phyloP scores from a whole-genome alignment of 2,113 vertebrate genomes.

The Xenopus borealis region DNA sequence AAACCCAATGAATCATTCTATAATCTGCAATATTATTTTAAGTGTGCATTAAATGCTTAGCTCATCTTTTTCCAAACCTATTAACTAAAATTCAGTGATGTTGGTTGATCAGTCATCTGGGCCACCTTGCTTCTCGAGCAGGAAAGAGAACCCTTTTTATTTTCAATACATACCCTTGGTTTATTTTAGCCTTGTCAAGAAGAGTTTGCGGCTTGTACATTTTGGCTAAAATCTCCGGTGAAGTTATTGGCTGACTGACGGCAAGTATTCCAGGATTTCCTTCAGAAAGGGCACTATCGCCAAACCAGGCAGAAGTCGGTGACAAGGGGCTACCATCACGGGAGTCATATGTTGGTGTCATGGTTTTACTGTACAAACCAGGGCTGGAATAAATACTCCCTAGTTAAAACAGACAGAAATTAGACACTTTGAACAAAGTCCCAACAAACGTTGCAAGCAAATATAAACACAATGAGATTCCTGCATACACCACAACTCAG shows the following conservation, averaged over 20 bases:
- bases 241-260: conserved; percentile 91
- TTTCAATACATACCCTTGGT: conserved; percentile 84
- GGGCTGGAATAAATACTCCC: conserved; percentile 98
- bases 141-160: too few relatives aligned
- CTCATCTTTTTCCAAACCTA: too few relatives aligned
- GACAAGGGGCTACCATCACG: conserved; percentile 95
- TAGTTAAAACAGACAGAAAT: conserved; percentile 57
- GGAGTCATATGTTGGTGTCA: conserved; percentile 97
- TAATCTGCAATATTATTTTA: too few relatives aligned
- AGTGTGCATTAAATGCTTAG: too few relatives aligned
- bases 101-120: too few relatives aligned
- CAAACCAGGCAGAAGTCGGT: conserved; percentile 96
- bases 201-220: conserved; percentile 96
- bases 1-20: too few relatives aligned
- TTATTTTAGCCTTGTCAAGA: conserved; percentile 97
- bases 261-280: conserved; percentile 97
- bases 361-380: conserved; percentile 96
- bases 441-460: not conserved
- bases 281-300: conserved; percentile 94
- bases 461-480: conserved; percentile 4
- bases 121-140: too few relatives aligned
- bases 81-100: too few relatives aligned
- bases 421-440: not conserved
- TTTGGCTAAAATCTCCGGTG: conserved; percentile 90
- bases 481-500: conserved; percentile 49